Base-by-base conservation (phyloP, 2,797 vertebrate species). In the Melopsittacus undulatus region DNA sequence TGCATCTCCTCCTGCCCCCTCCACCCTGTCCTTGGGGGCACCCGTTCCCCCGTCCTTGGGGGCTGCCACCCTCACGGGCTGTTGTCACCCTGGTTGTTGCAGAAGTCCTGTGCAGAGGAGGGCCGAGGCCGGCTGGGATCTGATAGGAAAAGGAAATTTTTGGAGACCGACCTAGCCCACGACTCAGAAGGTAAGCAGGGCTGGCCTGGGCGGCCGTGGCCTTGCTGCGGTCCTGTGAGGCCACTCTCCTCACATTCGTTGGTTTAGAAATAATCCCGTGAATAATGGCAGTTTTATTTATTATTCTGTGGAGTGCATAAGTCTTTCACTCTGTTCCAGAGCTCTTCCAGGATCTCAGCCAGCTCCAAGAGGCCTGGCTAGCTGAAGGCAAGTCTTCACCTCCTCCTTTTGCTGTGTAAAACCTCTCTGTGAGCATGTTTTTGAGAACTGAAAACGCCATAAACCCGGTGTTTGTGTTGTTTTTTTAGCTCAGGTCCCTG, bases 321-420 rank as follows among this genome's bases (percentile, higher is more conserved):
- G 64, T 73, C 85, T 96, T 95, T 94, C 92, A 78, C 77, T 89
- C 95, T 96, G 84, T 98, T 98, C 26, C 97, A 99, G 99, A 99
- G 96, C 98, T 99, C 94, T 99, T 99, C 97, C 99, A 99, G 97
- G 99, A 99, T 98, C 99, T 99, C 96, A 99, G 99, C 97, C 99
- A 99, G 97, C 98, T 99, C 83, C 99, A 99, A 91, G 99, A 99
- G 98, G 99, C 99, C 98, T 99, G 99, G 99, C 98, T 99, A 88
- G 99, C 99, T 94, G 99, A 99, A 98, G 99, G 99, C 99, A 97
- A 98, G 98, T 97, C 87, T 81, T 96, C 81, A 64, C 70, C 92
- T 92, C 87, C 14, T 11, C 73, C 23, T 98, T 76, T 96, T 95
- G 95, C 84, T 40, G 21, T 97, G 97, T 74, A 70, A 94, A 97